These are phyloP conservation scores for Caradrina clavipalpis DNA, from an alignment of 2,888 invertebrate genomes.

Conservation along the genomic window DNA sequence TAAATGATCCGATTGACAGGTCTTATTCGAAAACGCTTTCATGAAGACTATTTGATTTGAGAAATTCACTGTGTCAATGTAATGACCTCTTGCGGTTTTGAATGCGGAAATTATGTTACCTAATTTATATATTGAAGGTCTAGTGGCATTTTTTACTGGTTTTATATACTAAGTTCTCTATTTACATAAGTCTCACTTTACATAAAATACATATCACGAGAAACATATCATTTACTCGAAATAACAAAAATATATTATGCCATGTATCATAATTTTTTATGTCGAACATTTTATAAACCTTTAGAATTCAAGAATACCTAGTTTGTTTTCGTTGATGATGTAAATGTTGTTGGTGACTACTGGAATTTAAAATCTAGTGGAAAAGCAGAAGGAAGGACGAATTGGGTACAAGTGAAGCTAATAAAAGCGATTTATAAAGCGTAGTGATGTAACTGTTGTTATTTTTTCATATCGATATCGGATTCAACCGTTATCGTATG, in stretches of 20 bases:
- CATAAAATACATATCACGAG: slow-evolving; percentile 43
- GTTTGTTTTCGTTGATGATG: slow-evolving; percentile 2
- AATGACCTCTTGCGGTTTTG: slow-evolving; percentile 18
- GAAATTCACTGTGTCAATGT: slow-evolving; percentile 30
- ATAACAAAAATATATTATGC: slow-evolving; percentile 17
- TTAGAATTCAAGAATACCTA: background rate
- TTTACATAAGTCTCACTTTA: slow-evolving; percentile 37
- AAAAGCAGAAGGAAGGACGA: background rate
- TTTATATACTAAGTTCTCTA: slow-evolving; percentile 1
- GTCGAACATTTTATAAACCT: background rate
- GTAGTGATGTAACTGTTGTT: no score
- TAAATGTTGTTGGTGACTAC: slow-evolving; percentile 11
- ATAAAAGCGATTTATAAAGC: no score
- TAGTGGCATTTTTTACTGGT: slow-evolving; percentile 41
- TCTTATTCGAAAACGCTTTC: slow-evolving; percentile 37
- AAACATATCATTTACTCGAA: slow-evolving; percentile 27
- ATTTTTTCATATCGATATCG: no score
- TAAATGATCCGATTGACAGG: slow-evolving; percentile 5
- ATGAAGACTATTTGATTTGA: slow-evolving; percentile 11
- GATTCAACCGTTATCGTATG: no score
- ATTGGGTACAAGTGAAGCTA: no score
- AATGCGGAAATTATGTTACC: slow-evolving; percentile 38
- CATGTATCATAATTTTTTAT: slow-evolving; percentile 18
- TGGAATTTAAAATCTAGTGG: background rate
- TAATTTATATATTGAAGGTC: slow-evolving; percentile 51